A percentile compares a stretch with the other conserved stretches of the same genome.
Conservation (phyloP, 2,888 invertebrate species). For the Melanchra persicariae region DNA sequence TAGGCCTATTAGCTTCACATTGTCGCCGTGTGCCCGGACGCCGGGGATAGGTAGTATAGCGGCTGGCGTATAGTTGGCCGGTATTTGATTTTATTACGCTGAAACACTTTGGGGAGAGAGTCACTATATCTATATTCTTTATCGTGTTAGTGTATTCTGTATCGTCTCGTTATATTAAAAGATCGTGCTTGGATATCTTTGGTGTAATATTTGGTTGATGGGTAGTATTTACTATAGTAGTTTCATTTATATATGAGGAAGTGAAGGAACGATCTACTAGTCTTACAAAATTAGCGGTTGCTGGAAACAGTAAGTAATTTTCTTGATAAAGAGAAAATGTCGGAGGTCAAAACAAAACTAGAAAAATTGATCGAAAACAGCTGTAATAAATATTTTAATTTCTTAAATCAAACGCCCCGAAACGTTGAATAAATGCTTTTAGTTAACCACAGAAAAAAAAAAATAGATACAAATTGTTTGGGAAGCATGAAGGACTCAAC, state of each 20-base stretch:
- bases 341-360: no score
- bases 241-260: not conserved
- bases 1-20: constrained; percentile 36
- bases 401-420: no score
- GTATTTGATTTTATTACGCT: constrained; percentile 22
- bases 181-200: not conserved
- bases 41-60: constrained; percentile 4
- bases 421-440: not conserved
- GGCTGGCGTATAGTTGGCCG: not conserved
- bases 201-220: not conserved
- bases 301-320: no score
- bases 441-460: not conserved
- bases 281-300: not conserved
- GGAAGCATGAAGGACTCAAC: no score
- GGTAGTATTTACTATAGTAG: no score
- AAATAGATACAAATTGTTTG: not conserved
- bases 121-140: not conserved
- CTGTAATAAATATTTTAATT: no score
- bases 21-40: not conserved
- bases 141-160: not conserved
- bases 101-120: not conserved
- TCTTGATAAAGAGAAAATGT: no score
- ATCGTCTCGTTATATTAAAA: not conserved
- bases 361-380: no score
- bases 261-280: not conserved